phyloP scores from a whole-genome alignment of 2,888 invertebrate species.

The Phaonia tiefii region DNA sequence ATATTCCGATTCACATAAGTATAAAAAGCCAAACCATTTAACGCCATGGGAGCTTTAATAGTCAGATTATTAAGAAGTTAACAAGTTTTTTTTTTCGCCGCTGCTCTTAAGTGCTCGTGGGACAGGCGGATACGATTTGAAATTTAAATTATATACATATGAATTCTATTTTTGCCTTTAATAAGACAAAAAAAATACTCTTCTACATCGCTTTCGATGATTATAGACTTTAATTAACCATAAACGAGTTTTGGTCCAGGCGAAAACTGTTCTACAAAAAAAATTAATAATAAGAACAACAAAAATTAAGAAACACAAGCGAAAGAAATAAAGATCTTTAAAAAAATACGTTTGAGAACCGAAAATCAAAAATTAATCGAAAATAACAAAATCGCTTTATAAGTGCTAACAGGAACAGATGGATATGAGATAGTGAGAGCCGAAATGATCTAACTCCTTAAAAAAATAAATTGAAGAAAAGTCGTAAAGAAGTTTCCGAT shows the following conservation, averaged over 20 bases:
- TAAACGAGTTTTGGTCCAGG: slow-evolving; percentile 49
- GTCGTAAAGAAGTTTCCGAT: too few relatives aligned
- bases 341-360: slow-evolving; percentile 9
- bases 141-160: slow-evolving; percentile 48
- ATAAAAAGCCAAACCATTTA: too few relatives aligned
- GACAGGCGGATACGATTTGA: slow-evolving; percentile 73
- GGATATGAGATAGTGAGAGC: too few relatives aligned
- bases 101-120: not conserved
- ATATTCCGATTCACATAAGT: not conserved
- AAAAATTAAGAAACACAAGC: slow-evolving; percentile 5
- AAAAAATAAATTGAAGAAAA: too few relatives aligned
- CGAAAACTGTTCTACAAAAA: not conserved
- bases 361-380: too few relatives aligned
- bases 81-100: slow-evolving; percentile 10
- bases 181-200: not conserved
- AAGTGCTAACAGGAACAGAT: slow-evolving; percentile 22
- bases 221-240: slow-evolving; percentile 39
- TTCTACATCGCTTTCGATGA: slow-evolving; percentile 32
- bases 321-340: slow-evolving; percentile 9
- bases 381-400: slow-evolving; percentile 31
- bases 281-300: slow-evolving; percentile 37
- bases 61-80: not conserved
- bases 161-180: slow-evolving; percentile 26
- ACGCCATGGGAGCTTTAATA: not conserved
- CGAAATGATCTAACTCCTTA: too few relatives aligned